Evolutionary conservation across 2,797 vertebrate genomes (phyloP), one percentile per base, ranked within the genome.

Genomic region (Pachyuromys duprasi): DNA sequence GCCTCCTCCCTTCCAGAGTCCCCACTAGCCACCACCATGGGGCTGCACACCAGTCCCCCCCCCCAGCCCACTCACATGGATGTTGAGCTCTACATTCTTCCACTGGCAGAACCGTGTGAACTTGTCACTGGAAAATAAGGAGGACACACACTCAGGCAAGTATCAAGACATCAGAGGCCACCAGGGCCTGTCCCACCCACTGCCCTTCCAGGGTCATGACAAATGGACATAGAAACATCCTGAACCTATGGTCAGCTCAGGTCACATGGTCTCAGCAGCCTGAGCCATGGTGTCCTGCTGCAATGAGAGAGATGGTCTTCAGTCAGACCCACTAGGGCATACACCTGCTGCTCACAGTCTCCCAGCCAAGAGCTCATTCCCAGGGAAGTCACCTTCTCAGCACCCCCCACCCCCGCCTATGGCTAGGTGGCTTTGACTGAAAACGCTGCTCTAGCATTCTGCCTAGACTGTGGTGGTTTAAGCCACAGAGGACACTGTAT

Each of bases 21-120:
- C 49, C 49, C 39, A 62, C 55, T 9, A 42, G 81, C n/a, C 22
- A 33, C 17, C 6, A 0, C 31, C 22, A 76, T 4, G 14, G 28
- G 60, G 17, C 42, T 0, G 18, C 5, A 39, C 0, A 0, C 26
- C 90, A 97, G 24, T 62, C 2, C 69, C 53, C 45, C 11, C 5
- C 65, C 45, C 6, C 3, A 15, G 39, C 55, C n/a, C 86, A 98
- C 98, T 99, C 97, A 99, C 98, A 2, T 99, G 98, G 95, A 99
- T 99, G 96, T 99, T 99, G 93, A 99, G 98, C 91, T 99, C 98
- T 95, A 99, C 98, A 0, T 99, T 99, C 97, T 99, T 99, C 98
- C 98, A 99, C 81, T 99, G 98, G 97, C 98, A 99, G 96, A 99
- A 99, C 5, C 98, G 97, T 0, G 98, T 99, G 98, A 99, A 99